Conservation (phyloP, 2,888 invertebrate species). For the Thecophora atra region DNA sequence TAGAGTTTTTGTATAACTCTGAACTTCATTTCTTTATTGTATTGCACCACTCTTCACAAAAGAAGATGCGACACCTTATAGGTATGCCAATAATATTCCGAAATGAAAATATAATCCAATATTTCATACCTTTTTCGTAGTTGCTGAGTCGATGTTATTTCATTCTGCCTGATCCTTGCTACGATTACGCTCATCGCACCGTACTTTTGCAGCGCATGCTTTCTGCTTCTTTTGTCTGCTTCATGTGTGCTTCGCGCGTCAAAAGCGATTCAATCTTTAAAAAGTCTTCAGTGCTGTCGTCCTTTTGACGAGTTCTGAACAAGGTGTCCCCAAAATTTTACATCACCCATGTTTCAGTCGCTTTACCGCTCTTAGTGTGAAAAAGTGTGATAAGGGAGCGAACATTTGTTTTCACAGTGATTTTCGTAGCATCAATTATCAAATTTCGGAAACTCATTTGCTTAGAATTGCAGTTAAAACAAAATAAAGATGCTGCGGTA, state of each 20-base stretch:
- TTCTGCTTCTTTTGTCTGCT: not conserved
- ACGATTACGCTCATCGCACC: not conserved
- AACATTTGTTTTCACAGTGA: not conserved
- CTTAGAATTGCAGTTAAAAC: not conserved
- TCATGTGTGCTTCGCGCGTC: not conserved
- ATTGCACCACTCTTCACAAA: no score
- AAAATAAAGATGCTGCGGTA: not conserved
- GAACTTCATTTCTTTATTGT: no score
- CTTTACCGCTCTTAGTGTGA: conserved; percentile 45
- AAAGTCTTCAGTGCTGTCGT: conserved; percentile 12
- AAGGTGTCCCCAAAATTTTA: conserved; percentile 39
- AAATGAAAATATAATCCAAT: no score
- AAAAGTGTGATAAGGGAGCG: no score
- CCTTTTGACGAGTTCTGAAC: not conserved
- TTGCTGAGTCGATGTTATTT: not conserved
- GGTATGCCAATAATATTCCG: no score
- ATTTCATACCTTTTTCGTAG: no score
- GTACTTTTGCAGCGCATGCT: not conserved
- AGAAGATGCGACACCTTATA: no score
- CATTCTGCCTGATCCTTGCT: not conserved
- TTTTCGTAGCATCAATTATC: not conserved
- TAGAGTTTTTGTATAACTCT: no score
- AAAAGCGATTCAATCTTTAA: conserved; percentile 33
- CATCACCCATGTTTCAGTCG: conserved; percentile 41
- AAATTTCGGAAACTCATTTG: not conserved